These are phyloP conservation scores for Caenorhabditis plicata DNA, from an alignment of 2,888 invertebrate genomes.

Conservation along the genomic window DNA sequence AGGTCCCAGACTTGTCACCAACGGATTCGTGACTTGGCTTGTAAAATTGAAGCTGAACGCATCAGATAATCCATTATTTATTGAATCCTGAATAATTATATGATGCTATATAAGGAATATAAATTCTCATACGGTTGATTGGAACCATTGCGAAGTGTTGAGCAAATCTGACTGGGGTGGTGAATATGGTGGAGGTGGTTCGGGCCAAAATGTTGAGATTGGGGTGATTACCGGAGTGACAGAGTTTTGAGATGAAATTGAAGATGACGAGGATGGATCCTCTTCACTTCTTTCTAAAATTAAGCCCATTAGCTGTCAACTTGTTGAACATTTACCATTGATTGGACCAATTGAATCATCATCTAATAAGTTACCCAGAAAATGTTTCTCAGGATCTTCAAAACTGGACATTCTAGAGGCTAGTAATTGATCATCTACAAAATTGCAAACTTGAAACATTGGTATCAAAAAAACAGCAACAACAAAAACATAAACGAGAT, in stretches of 20 bases:
- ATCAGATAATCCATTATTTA: neutral
- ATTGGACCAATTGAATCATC: slow-evolving; percentile 25
- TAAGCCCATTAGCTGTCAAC: neutral
- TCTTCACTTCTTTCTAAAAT: neutral
- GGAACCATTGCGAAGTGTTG: neutral
- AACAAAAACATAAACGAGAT: slow-evolving; percentile 5
- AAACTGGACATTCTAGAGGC: slow-evolving; percentile 30
- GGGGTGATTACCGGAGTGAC: neutral
- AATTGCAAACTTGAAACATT: neutral
- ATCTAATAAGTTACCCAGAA: slow-evolving; percentile 50
- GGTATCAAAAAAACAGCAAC: slow-evolving; percentile 1
- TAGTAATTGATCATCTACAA: slow-evolving; percentile 29
- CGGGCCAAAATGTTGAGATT: slow-evolving; percentile 27
- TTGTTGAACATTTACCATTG: neutral
- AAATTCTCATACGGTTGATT: neutral
- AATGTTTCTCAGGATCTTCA: slow-evolving; percentile 52
- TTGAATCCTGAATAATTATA: slow-evolving; percentile 1
- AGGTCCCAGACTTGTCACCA: slow-evolving; percentile 7
- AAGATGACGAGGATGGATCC: neutral
- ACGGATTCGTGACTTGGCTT: neutral
- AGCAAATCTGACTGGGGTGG: slow-evolving; percentile 15
- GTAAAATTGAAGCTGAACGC: neutral
- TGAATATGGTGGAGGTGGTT: slow-evolving; percentile 46
- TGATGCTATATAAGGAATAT: slow-evolving; percentile 2
- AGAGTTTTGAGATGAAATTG: neutral